These are phyloP conservation scores for Mesocentrotus franciscanus DNA, from an alignment of 53 echinoderm and acorn worm species.

Conservation along the genomic window DNA sequence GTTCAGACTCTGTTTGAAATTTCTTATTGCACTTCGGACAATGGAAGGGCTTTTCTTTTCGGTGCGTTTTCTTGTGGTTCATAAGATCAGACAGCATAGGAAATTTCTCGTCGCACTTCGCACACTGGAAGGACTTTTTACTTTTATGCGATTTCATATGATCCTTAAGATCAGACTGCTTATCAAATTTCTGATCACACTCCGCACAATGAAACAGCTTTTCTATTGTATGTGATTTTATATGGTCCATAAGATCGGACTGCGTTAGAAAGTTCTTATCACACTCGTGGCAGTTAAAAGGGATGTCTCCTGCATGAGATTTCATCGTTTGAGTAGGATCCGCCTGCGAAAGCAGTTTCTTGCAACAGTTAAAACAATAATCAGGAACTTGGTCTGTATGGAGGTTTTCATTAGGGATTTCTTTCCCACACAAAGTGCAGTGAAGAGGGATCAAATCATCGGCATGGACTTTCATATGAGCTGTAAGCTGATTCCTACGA, in stretches of 20 bases:
- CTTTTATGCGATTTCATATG: neutral
- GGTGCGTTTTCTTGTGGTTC: slow-evolving; percentile 11
- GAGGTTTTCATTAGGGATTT: neutral
- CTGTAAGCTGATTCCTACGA: slow-evolving; percentile 46
- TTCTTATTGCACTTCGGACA: neutral
- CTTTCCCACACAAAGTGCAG: slow-evolving; percentile 1
- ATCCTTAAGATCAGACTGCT: neutral
- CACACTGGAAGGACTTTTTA: neutral
- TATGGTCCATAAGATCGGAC: neutral
- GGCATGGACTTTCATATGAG: slow-evolving; percentile 22
- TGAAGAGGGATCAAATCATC: neutral
- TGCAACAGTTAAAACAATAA: slow-evolving; percentile 13
- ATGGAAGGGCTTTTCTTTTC: slow-evolving; percentile 6
- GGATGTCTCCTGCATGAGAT: neutral
- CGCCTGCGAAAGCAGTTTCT: neutral
- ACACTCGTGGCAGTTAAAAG: neutral
- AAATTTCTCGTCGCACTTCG: neutral
- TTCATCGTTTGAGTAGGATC: neutral
- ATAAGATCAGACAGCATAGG: neutral
- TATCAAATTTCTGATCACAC: neutral
- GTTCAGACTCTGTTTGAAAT: neutral
- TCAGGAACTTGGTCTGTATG: neutral
- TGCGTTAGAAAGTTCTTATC: neutral
- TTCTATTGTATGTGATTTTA: neutral
- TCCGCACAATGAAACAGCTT: neutral